phyloP scores from a whole-genome alignment of 2,888 invertebrate species.

The Platycnemis pennipes region DNA sequence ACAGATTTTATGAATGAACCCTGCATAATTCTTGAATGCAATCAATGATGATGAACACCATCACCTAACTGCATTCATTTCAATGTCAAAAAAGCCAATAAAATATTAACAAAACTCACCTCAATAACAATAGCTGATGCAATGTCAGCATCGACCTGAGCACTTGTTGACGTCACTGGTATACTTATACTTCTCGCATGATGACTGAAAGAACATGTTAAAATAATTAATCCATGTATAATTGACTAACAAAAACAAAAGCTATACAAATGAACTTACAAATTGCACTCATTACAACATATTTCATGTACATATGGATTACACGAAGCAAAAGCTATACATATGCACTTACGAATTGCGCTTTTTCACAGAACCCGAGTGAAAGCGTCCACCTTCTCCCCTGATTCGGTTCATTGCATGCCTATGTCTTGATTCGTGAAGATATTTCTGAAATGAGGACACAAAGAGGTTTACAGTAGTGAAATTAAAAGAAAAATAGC shows the following conservation, averaged over 20 bases:
- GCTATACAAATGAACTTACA: too few relatives aligned
- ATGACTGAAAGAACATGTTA: conserved; percentile 11
- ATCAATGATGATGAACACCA: background rate
- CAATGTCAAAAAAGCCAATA: background rate
- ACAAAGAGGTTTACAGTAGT: background rate
- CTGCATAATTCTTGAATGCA: background rate
- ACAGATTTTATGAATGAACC: background rate
- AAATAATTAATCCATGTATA: background rate
- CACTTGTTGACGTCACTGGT: conserved; percentile 59
- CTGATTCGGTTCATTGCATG: conserved; percentile 99
- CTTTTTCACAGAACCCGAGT: conserved; percentile 83
- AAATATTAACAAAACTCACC: conserved; percentile 12
- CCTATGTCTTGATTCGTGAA: conserved; percentile 98
- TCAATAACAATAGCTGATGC: conserved; percentile 63
- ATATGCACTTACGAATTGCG: conserved; percentile 75
- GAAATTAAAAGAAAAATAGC: background rate
- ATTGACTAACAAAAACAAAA: background rate
- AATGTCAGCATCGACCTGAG: conserved; percentile 66
- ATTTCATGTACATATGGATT: too few relatives aligned
- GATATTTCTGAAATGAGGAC: conserved; percentile 89
- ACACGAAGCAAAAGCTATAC: too few relatives aligned
- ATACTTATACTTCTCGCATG: conserved; percentile 53
- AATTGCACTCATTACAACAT: too few relatives aligned
- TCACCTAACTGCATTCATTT: conserved; percentile 28
- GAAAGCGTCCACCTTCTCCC: conserved; percentile 98